Evolutionary conservation across 2,797 vertebrate genomes (phyloP).

Genomic region (Alfaro cultratus): DNA sequence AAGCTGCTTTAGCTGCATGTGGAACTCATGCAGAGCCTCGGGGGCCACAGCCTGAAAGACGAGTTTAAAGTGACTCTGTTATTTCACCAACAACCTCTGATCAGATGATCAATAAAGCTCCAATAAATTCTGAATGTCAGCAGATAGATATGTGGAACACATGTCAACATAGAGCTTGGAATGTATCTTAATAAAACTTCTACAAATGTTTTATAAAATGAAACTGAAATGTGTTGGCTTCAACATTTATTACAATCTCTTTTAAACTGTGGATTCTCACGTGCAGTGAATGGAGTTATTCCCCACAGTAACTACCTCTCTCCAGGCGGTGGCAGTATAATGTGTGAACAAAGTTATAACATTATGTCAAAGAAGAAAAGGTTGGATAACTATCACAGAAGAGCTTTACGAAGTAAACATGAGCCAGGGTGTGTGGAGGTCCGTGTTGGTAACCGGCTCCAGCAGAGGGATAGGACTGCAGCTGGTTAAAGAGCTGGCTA

Average conservation of each 20-base stretch:
- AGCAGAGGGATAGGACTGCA: slow-evolving; percentile 33
- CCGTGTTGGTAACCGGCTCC: slow-evolving; percentile 10
- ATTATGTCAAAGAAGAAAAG: neutral
- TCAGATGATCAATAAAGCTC: no score
- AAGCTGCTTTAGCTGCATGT: no score
- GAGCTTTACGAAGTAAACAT: neutral
- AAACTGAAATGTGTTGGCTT: neutral
- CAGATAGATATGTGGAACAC: no score
- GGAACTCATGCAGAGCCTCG: no score
- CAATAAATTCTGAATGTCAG: no score
- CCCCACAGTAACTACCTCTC: neutral
- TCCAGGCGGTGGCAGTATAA: neutral
- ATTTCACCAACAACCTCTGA: no score
- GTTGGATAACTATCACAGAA: neutral
- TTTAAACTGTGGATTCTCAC: neutral
- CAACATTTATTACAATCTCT: neutral
- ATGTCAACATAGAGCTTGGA: neutral
- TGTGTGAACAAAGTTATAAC: neutral
- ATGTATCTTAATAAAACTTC: neutral
- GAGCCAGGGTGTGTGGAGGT: neutral
- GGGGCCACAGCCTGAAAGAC: no score
- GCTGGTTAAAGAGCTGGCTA: slow-evolving; percentile 20
- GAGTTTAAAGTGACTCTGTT: no score
- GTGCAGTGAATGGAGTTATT: neutral
- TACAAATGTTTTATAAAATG: neutral